These are phyloP conservation scores for Conchocele bisecta DNA, from an alignment of 2,888 invertebrate species.

Conservation along the genomic window DNA sequence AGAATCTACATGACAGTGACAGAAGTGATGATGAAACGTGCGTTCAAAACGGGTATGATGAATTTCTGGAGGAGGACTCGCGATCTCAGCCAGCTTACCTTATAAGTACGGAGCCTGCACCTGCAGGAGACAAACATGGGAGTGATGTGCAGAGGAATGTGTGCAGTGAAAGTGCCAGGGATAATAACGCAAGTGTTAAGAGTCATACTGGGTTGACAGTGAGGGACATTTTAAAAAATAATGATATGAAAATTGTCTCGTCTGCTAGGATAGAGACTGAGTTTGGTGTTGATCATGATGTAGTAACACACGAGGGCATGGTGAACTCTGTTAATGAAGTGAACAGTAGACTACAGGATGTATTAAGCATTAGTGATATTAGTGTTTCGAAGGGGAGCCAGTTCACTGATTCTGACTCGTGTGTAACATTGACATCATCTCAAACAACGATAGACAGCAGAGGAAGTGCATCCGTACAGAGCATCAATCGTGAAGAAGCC, in stretches of 20 bases:
- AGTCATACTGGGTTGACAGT: conserved; percentile 24
- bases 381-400: no score
- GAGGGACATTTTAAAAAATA: conserved; percentile 45
- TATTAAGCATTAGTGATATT: conserved; percentile 49
- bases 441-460: conserved; percentile 40
- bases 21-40: conserved; percentile 71
- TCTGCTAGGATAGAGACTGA: conserved; percentile 22
- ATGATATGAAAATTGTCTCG: conserved; percentile 27
- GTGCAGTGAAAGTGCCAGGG: not conserved
- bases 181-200: not conserved
- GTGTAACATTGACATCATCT: conserved; percentile 38
- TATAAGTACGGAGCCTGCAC: no score
- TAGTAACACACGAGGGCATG: no score
- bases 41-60: conserved; percentile 72
- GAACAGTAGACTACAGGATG: no score
- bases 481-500: conserved; percentile 22
- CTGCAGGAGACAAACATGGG: not conserved
- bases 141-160: not conserved
- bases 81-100: no score
- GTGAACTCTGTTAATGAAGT: no score
- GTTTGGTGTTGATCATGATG: no score
- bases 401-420: no score
- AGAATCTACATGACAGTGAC: conserved; percentile 63
- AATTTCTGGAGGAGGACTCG: conserved; percentile 47
- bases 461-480: no score